Conservation (phyloP, 2,113 vertebrate species). For the Phaethornis superciliosus region DNA sequence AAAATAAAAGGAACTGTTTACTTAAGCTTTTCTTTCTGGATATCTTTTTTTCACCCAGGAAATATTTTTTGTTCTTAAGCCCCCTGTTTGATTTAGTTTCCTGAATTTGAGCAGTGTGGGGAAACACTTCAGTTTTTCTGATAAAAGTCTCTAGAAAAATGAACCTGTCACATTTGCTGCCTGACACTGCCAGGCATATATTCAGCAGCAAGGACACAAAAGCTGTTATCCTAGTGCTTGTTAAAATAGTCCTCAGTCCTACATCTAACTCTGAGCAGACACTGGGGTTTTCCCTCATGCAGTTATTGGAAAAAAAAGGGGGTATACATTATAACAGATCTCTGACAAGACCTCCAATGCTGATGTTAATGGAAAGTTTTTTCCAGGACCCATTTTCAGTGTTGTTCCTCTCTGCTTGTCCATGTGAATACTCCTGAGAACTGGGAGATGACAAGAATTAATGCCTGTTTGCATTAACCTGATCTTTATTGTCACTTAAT, state of each 20-base stretch:
- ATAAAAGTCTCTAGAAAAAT: not conserved
- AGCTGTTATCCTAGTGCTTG: not conserved
- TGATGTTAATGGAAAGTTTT: conserved; percentile 1
- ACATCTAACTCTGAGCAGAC: not conserved
- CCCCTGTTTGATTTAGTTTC: not conserved
- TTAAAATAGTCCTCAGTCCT: not conserved
- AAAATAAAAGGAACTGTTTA: not conserved
- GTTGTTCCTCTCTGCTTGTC: conserved; percentile 18
- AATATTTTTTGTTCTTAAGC: not conserved
- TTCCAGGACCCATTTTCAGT: not conserved
- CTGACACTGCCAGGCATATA: not conserved
- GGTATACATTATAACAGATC: not conserved
- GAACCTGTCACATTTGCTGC: not conserved
- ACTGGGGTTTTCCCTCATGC: not conserved
- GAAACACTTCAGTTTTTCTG: not conserved
- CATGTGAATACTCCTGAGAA: conserved; percentile 9
- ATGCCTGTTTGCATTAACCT: conserved; percentile 40
- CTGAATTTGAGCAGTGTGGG: not conserved
- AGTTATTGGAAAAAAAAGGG: not conserved
- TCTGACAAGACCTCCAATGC: conserved; percentile 14
- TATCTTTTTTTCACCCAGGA: not conserved
- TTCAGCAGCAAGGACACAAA: not conserved
- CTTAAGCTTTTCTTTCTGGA: not conserved
- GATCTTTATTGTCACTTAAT: conserved; percentile 35
- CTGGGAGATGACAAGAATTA: not conserved